phyloP scores from a whole-genome alignment of 2,113 vertebrate genomes.

The Mellivora capensis region DNA sequence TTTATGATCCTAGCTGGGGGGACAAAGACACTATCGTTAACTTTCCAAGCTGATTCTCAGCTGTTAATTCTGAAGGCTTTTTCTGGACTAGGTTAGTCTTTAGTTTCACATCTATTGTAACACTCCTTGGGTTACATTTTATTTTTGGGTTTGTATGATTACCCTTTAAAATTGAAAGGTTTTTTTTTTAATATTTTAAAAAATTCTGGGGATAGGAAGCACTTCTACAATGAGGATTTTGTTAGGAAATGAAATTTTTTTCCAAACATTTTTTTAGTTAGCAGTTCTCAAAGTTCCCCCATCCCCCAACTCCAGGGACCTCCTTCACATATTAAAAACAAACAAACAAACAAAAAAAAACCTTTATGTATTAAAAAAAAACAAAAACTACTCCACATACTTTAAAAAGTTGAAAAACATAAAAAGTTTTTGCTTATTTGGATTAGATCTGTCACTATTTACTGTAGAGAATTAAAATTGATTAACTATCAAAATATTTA shows the following conservation, averaged over 20 bases:
- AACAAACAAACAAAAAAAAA: no score
- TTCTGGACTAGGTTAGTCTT: background rate
- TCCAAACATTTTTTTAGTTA: background rate
- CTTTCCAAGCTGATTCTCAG: background rate
- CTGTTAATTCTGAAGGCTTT: background rate
- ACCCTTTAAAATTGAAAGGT: background rate
- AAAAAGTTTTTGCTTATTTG: background rate
- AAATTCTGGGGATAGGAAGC: background rate
- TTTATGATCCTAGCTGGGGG: background rate
- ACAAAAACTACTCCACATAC: background rate
- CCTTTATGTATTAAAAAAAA: background rate
- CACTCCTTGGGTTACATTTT: background rate
- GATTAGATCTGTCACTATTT: background rate
- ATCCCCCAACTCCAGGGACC: no score
- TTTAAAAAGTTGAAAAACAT: background rate
- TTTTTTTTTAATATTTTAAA: background rate
- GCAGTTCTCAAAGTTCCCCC: background rate
- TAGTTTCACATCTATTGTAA: background rate
- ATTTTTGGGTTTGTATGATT: background rate
- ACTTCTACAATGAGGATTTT: background rate
- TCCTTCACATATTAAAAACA: background rate
- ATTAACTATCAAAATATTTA: background rate
- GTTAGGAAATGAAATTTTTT: background rate
- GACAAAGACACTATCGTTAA: background rate
- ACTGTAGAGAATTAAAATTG: background rate